Evolutionary conservation across 2,113 vertebrate species (phyloP).

Genomic region (Notothenia rossii): DNA sequence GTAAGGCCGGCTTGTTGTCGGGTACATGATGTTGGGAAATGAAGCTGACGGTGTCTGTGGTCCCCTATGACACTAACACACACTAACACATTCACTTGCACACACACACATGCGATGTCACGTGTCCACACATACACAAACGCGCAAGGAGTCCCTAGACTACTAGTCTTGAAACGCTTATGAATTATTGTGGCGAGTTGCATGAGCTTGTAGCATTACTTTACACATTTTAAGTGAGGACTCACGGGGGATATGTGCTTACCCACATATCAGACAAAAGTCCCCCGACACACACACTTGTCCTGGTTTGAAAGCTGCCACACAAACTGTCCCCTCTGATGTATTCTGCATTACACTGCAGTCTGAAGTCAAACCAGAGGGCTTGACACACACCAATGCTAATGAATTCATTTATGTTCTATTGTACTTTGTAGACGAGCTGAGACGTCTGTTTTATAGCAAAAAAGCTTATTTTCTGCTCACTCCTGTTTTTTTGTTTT

Average conservation of each 20-base stretch:
- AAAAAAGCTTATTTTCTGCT: constrained; percentile 14
- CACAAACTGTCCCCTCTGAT: constrained; percentile 58
- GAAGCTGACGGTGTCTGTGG: constrained; percentile 56
- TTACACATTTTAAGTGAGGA: constrained; percentile 64
- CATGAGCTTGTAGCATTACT: constrained; percentile 60
- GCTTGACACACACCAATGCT: constrained; percentile 28
- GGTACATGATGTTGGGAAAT: constrained; percentile 72
- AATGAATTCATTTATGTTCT: constrained; percentile 31
- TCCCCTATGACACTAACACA: constrained; percentile 55
- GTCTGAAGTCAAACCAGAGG: constrained; percentile 37
- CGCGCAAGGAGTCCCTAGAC: constrained; percentile 31
- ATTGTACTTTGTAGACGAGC: constrained; percentile 16
- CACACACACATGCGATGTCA: constrained; percentile 1
- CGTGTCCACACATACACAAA: neutral
- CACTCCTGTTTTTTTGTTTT: neutral
- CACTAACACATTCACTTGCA: constrained; percentile 2
- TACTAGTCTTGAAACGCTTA: constrained; percentile 60
- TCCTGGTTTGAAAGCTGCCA: constrained; percentile 60
- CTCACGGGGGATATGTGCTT: constrained; percentile 53
- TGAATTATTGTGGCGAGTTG: constrained; percentile 62
- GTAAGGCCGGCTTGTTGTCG: constrained; percentile 57
- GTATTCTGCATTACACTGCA: constrained; percentile 42
- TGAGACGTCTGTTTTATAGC: neutral
- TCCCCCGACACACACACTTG: constrained; percentile 62
- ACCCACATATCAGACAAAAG: constrained; percentile 58